phyloP scores from a whole-genome alignment of 2,113 vertebrate species.

The Odocoileus virginianus region DNA sequence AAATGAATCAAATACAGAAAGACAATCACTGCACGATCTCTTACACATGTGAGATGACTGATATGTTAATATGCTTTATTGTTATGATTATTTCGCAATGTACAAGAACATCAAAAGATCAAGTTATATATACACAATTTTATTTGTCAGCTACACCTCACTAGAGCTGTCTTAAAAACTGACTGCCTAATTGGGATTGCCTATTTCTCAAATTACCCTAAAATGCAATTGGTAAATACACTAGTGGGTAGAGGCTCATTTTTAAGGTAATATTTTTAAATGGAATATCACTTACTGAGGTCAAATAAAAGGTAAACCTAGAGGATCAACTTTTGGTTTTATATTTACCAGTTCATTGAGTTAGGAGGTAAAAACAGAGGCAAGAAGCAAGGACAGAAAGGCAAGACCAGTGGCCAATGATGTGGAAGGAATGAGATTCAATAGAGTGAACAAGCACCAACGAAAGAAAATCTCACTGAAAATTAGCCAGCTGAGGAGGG shows the following conservation, averaged over 20 bases:
- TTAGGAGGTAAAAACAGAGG: not conserved
- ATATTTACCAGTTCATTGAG: not conserved
- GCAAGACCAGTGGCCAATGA: not conserved
- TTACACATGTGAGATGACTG: not conserved
- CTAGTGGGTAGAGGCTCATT: not conserved
- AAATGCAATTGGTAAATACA: not conserved
- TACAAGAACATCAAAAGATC: not conserved
- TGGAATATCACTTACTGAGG: not conserved
- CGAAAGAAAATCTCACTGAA: not conserved
- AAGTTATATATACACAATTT: not conserved
- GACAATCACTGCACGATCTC: not conserved
- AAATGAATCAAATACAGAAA: not conserved
- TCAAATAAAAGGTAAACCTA: not conserved
- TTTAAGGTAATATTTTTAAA: not conserved
- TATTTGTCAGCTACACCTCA: not conserved
- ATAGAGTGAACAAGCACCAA: accelerated
- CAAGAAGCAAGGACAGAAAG: not conserved
- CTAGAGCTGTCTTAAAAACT: not conserved
- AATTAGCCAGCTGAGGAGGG: not conserved
- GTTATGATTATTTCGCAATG: not conserved
- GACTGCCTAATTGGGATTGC: not conserved
- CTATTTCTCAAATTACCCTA: not conserved
- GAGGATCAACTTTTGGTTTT: not conserved
- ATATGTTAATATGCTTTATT: not conserved
- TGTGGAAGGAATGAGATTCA: not conserved